A percentile compares a stretch with the other conserved stretches of the same genome.
Evolutionary conservation across 2,888 invertebrate species (phyloP).

Genomic region (Tetheella fluctuosa): DNA sequence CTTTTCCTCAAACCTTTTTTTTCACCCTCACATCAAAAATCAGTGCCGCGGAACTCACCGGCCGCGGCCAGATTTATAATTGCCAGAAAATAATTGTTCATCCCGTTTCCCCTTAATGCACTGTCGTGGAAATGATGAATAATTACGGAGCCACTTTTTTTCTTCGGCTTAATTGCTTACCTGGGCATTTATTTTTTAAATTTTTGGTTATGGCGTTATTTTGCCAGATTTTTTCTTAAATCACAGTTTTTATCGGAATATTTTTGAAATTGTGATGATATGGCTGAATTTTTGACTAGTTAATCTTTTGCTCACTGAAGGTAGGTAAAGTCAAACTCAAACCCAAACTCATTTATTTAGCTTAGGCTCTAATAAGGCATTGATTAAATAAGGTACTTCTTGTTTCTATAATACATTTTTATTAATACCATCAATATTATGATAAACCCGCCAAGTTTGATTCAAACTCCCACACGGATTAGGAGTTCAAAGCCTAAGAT

Average conservation of each 20-base stretch:
- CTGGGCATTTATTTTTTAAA: conserved; percentile 18
- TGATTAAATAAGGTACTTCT: no score
- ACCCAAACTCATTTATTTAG: no score
- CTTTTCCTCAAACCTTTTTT: conserved; percentile 18
- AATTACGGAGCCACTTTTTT: conserved; percentile 45
- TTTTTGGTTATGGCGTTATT: not conserved
- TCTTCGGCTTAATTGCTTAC: conserved; percentile 47
- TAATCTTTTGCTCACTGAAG: not conserved
- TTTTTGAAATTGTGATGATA: not conserved
- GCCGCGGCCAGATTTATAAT: conserved; percentile 43
- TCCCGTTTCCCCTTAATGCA: conserved; percentile 46
- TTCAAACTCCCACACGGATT: no score
- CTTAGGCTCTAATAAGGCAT: no score
- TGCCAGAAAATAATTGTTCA: conserved; percentile 42
- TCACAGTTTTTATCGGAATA: conserved; percentile 13
- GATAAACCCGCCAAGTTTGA: no score
- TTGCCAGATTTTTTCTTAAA: conserved; percentile 28
- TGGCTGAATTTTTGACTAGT: not conserved
- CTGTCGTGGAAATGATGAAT: conserved; percentile 50
- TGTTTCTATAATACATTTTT: no score
- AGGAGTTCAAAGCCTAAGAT: no score
- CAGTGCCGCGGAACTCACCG: conserved; percentile 19
- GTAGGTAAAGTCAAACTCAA: no score
- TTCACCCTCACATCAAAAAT: conserved; percentile 22
- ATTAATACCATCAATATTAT: no score